Evolutionary conservation across 2,113 vertebrate species (phyloP).

Genomic region (Cygnus atratus): DNA sequence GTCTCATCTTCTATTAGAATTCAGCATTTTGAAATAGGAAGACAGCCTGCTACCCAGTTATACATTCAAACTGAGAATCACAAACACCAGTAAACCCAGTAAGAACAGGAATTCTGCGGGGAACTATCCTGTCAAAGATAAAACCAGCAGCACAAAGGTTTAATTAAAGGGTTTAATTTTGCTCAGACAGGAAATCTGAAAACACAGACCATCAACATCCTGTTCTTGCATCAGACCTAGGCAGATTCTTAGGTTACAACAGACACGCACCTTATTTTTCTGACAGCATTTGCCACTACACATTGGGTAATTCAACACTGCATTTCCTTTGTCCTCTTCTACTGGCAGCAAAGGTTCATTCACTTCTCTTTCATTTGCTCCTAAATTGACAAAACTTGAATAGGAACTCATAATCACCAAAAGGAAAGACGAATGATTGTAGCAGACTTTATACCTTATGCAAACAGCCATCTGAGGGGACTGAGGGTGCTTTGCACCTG

Average conservation of each 20-base stretch:
- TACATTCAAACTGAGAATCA: background rate
- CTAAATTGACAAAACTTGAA: background rate
- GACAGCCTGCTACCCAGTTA: background rate
- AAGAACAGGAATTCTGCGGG: background rate
- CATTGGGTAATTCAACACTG: background rate
- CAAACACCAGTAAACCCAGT: background rate
- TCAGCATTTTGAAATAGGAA: constrained; percentile 21
- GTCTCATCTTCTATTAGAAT: background rate
- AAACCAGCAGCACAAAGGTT: background rate
- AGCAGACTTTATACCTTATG: background rate
- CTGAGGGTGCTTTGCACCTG: background rate
- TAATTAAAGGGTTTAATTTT: background rate
- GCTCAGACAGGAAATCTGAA: background rate
- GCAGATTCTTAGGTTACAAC: background rate
- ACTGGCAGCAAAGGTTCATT: background rate
- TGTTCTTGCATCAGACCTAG: background rate
- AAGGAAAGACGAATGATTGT: background rate
- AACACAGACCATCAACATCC: background rate
- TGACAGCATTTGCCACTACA: background rate
- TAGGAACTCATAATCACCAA: background rate
- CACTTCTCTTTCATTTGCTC: background rate
- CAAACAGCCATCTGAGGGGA: background rate
- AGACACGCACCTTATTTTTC: background rate
- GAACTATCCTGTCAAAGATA: background rate
- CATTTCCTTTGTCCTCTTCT: background rate